Base-by-base conservation (phyloP, 2,797 vertebrate genomes). In the Varecia variegata region DNA sequence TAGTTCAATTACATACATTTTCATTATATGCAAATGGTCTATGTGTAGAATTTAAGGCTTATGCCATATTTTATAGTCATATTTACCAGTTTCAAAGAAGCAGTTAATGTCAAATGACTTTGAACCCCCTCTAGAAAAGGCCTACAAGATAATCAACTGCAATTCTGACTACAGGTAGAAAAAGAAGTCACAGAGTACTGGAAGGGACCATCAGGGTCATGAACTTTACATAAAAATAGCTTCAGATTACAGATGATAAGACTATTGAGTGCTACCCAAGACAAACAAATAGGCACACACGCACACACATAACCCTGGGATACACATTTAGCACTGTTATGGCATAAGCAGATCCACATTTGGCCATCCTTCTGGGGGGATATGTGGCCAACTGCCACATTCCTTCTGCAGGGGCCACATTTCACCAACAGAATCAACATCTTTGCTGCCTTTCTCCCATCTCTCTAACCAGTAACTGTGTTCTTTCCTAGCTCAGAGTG, bases 71-170 rank as follows among this genome's bases (percentile, higher is more conserved):
- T 25, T 71, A 52, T 2, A 85, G 15, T 79, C 32, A n/a, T 50
- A 32, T 40, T 45, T 92, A 89, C 21, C 43, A 76, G 83, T 77
- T 93, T 87, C 14, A 92, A 86, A 79, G 30, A 93, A 95, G 25
- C 5, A 73, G n/a, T 73, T 93, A 94, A 81, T 70, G n/a, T 60
- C 6, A 83, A 76, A 89, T 82, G 23, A 88, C 40, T 94, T 43
- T 92, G 21, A 45, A 32, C 18, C 71, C 13, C 43, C 54, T 87
- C 71, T 20, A 47, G 58, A 81, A 97, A 96, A 67, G 8, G 3
- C 21, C 83, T 68, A 56, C 0, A 83, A 56, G 50, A 82, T 67
- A 88, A 89, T 73, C 2, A 85, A 71, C 38, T 50, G 73, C 17
- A 70, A 43, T 77, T 91, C 54, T 96, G 18, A 50, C 30, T 79